phyloP scores from a whole-genome alignment of 2,888 invertebrate genomes.

The Antheraea assamensis region DNA sequence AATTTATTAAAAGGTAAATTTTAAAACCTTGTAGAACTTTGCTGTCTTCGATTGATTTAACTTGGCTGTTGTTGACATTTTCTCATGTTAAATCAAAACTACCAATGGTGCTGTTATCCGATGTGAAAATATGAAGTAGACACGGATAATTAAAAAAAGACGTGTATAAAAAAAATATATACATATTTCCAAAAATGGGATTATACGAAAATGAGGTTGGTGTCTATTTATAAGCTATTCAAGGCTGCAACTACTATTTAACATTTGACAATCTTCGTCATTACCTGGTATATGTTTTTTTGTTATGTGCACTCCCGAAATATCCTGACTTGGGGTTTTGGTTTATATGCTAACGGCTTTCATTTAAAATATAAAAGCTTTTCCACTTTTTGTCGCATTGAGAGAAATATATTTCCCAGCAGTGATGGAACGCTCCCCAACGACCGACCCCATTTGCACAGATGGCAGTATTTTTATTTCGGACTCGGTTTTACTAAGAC shows the following conservation, averaged over 20 bases:
- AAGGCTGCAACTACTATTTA: not conserved
- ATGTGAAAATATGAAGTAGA: not conserved
- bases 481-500: conserved; percentile 34
- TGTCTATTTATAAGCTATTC: not conserved
- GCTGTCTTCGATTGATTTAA: too few relatives aligned
- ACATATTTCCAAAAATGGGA: too few relatives aligned
- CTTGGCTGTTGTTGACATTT: not conserved
- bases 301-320: not conserved
- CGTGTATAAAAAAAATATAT: too few relatives aligned
- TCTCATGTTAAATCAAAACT: not conserved
- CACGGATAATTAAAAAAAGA: too few relatives aligned
- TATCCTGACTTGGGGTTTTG: not conserved
- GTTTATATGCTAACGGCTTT: not conserved
- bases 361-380: conserved; percentile 14
- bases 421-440: conserved; percentile 34
- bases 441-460: conserved; percentile 41
- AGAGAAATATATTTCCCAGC: conserved; percentile 32
- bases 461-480: conserved; percentile 48
- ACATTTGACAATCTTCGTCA: not conserved
- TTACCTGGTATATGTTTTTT: not conserved
- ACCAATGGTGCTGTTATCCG: not conserved
- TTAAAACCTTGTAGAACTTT: too few relatives aligned
- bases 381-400: conserved; percentile 34
- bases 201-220: not conserved
- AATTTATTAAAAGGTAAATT: too few relatives aligned